Evolutionary conservation across 2,888 invertebrate species (phyloP).

Genomic region (Pherbina coryleti): DNA sequence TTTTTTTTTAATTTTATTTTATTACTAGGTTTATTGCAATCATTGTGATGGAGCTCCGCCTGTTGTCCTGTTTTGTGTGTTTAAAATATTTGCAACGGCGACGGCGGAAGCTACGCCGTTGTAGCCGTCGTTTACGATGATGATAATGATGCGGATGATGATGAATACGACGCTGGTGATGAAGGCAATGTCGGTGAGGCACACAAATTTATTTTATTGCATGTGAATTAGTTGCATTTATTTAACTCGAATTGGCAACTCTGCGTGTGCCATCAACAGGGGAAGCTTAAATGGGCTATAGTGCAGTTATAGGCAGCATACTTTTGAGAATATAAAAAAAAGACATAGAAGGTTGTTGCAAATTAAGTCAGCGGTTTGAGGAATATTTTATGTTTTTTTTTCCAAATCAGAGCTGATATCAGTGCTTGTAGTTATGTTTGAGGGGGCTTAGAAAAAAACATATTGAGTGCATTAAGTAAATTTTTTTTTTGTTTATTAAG

Average conservation of each 20-base stretch:
- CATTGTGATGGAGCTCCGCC: neutral
- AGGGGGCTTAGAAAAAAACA: no score
- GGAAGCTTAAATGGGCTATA: neutral
- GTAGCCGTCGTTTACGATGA: neutral
- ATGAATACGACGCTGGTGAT: no score
- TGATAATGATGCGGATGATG: constrained; percentile 16
- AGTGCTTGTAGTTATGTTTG: no score
- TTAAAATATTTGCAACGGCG: neutral
- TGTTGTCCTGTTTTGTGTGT: neutral
- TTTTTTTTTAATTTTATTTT: neutral
- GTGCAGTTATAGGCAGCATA: no score
- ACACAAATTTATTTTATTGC: constrained; percentile 39
- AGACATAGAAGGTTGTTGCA: no score
- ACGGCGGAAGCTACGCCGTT: neutral
- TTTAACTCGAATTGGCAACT: constrained; percentile 13
- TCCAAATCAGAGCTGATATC: no score
- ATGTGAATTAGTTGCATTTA: constrained; percentile 31
- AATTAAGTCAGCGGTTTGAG: no score
- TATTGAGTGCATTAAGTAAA: no score
- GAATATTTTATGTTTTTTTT: no score
- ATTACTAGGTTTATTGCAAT: no score
- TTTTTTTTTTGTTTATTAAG: no score
- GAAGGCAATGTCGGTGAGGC: constrained; percentile 13
- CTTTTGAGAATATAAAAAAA: no score
- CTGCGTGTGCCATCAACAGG: constrained; percentile 2